Percentiles rank a stretch among this genome's conserved stretches.
These are phyloP conservation scores for Frieseomelitta varia DNA, from an alignment of 1,140 invertebrate genomes.

Conservation along the genomic window DNA sequence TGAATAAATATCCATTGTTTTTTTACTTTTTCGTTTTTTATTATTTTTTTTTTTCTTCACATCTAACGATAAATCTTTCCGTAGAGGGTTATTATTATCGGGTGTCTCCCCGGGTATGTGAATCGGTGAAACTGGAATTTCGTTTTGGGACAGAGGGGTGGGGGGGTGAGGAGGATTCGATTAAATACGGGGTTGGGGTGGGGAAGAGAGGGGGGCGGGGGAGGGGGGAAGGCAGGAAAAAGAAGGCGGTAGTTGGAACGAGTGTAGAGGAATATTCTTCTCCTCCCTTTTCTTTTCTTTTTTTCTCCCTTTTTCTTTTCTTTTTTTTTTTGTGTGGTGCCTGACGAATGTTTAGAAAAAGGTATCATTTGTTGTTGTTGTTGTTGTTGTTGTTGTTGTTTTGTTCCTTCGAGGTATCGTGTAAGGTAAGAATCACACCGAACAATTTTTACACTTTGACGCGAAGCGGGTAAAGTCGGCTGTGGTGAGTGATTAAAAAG, in stretches of 20 bases:
- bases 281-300: conserved; percentile 7
- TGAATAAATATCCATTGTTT: conserved; percentile 80
- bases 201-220: neutral
- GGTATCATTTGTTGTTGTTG: conserved; percentile 4
- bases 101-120: conserved; percentile 43
- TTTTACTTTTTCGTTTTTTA: too few species aligned
- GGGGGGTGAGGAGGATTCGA: conserved; percentile 24
- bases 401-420: conserved; percentile 58
- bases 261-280: conserved; percentile 59
- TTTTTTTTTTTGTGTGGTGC: conserved; percentile 49
- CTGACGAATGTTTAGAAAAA: conserved; percentile 77
- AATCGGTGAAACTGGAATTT: conserved; percentile 46
- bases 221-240: conserved; percentile 29
- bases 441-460: conserved; percentile 59
- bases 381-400: neutral
- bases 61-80: conserved; percentile 81
- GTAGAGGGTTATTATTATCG: conserved; percentile 42
- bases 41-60: too few species aligned
- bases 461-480: conserved; percentile 26
- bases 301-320: conserved; percentile 11
- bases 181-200: neutral
- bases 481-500: conserved; percentile 52
- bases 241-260: conserved; percentile 68
- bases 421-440: conserved; percentile 68
- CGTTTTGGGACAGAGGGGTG: too few species aligned